A percentile compares a stretch with the other conserved stretches of the same genome.
Evolutionary conservation across 2,113 vertebrate species (phyloP).

Genomic region (Microcebus jonahi): DNA sequence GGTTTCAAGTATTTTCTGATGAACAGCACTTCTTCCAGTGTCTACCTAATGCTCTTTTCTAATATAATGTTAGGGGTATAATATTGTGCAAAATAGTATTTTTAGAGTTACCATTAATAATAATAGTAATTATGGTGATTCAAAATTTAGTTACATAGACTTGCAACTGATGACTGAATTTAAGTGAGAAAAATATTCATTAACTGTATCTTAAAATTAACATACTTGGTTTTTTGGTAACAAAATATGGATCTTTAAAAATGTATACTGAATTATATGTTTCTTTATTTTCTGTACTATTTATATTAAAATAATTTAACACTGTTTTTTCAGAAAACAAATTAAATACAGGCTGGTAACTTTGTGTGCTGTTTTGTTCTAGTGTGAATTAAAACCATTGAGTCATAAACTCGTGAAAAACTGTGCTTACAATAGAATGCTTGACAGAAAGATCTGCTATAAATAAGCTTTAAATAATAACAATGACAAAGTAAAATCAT

Average conservation of each 20-base stretch:
- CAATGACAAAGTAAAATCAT: slow-evolving; percentile 75
- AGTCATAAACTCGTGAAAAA: slow-evolving; percentile 76
- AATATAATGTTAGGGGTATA: not conserved
- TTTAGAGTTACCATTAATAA: slow-evolving; percentile 56
- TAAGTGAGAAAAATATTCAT: slow-evolving; percentile 21
- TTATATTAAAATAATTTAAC: slow-evolving; percentile 46
- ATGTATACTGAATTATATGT: slow-evolving; percentile 41
- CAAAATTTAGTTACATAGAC: slow-evolving; percentile 34
- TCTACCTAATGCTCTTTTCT: not conserved
- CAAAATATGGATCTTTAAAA: slow-evolving; percentile 20
- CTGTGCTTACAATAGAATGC: slow-evolving; percentile 65
- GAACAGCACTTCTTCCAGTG: not conserved
- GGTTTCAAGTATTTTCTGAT: not conserved
- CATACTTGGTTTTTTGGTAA: not conserved
- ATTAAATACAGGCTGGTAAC: slow-evolving; percentile 56
- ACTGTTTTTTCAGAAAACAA: slow-evolving; percentile 60
- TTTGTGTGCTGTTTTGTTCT: slow-evolving; percentile 68
- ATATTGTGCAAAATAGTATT: slow-evolving; percentile 2
- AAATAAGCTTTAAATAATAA: slow-evolving; percentile 79
- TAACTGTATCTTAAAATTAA: slow-evolving; percentile 55
- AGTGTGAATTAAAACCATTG: slow-evolving; percentile 68
- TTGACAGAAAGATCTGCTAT: slow-evolving; percentile 66
- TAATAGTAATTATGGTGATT: slow-evolving; percentile 33
- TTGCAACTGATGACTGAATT: not conserved
- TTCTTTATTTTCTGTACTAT: slow-evolving; percentile 16